Conservation (phyloP, 1,140 invertebrate species). For the Aphelenchoides fujianensis region DNA sequence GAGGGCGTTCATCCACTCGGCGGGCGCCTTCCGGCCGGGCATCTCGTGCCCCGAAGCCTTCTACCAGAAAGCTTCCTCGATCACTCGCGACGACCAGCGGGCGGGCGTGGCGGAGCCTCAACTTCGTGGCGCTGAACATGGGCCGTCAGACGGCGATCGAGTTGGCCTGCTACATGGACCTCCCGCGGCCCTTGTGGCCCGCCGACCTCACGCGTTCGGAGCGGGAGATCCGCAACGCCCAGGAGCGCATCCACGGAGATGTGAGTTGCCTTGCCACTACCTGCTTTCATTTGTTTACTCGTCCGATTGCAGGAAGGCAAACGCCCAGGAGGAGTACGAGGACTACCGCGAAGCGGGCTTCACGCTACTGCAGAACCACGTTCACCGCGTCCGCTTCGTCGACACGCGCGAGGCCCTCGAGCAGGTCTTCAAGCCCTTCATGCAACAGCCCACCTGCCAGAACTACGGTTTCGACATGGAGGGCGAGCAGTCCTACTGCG, state of each 20-base stretch:
- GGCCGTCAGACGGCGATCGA: neutral
- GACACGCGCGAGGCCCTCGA: neutral
- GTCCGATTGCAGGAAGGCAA: neutral
- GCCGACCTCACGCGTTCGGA: neutral
- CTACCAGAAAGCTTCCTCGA: neutral
- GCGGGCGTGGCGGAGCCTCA: too few relatives aligned
- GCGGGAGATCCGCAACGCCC: neutral
- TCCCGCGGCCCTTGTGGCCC: neutral
- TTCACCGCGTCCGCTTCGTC: neutral
- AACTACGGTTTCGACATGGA: neutral
- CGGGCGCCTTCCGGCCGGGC: neutral
- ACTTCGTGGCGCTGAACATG: neutral
- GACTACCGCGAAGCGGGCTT: neutral
- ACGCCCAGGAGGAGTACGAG: neutral
- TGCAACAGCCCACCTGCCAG: neutral
- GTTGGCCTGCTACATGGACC: neutral
- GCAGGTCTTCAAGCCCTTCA: neutral
- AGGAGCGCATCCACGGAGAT: neutral
- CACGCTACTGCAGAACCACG: neutral
- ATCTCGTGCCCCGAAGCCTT: neutral
- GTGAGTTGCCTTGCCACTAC: neutral
- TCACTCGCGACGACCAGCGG: too few relatives aligned
- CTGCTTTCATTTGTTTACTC: neutral
- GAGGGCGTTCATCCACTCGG: constrained; percentile 8
- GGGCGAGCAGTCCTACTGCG: neutral